Evolutionary conservation across 2,113 vertebrate genomes (phyloP).

Genomic region (Setophaga coronata): DNA sequence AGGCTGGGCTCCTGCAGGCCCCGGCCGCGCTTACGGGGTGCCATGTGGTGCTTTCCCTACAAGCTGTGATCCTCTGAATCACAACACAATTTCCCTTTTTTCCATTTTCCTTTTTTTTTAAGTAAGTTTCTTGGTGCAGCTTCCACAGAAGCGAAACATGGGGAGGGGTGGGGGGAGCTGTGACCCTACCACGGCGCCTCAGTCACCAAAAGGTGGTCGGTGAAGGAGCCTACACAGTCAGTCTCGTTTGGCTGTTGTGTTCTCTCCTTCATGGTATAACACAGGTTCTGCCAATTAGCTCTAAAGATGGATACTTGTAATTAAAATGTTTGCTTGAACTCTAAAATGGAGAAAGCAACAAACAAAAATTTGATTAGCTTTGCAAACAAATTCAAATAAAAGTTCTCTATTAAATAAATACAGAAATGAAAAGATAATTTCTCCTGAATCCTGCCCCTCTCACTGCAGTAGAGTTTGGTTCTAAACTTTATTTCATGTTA

Average conservation of each 20-base stretch:
- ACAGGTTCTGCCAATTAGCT: not conserved
- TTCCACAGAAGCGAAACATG: accelerated
- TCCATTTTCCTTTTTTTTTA: not conserved
- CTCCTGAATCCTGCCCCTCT: not conserved
- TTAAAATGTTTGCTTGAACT: not conserved
- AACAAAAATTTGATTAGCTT: not conserved
- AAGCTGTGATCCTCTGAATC: not conserved
- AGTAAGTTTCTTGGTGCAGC: not conserved
- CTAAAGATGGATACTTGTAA: not conserved
- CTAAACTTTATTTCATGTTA: not conserved
- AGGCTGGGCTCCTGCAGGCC: not conserved
- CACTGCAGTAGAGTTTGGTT: not conserved
- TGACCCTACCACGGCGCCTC: accelerated
- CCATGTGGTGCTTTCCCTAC: not conserved
- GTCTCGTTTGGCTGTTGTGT: not conserved
- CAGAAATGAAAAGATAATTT: not conserved
- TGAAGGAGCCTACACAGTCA: not conserved
- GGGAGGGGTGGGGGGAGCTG: accelerated
- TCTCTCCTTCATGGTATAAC: not conserved
- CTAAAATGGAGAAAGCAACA: not conserved
- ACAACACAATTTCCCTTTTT: not conserved
- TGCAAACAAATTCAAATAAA: not conserved
- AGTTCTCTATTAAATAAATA: not conserved
- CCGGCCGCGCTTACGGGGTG: accelerated
- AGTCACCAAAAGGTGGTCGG: accelerated